Base-by-base conservation (phyloP, 1,140 invertebrate species). In the Phymorhynchus buccinoides region DNA sequence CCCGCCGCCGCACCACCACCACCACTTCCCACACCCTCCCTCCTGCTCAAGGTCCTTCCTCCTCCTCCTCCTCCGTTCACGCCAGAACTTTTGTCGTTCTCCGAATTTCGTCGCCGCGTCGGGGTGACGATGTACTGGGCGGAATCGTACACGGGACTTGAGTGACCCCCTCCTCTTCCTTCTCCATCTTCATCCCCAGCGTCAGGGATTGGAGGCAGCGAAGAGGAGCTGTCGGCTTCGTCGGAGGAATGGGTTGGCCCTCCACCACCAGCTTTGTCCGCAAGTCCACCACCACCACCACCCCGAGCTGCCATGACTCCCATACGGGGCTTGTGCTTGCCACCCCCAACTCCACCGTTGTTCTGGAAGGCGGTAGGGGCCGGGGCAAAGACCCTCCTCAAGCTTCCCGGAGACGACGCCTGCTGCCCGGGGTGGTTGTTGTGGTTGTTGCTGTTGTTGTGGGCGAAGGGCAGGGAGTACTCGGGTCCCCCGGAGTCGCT, bases 91-190 rank as follows among this genome's bases (percentile, higher is more conserved):
- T 75, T 75, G 27, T 75, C 73, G 37, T 75, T 75, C 35, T 75
- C 73, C 35, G 73, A 75, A 27, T 75, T 75, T 14, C 73, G 73
- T 39, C 73, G 35, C 18, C 73, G 14, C 4, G 73, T 75, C 18
- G 73, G 71, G 35, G 73, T 75, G 73, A 75, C 73, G 37, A 75
- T 75, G 30, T 75, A 75, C 37, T 75, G 73, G 32, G 73, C 42
- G 73, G 73, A 75, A 37, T 75, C 73, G 73, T 75, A 75, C 73
- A 75, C 73, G 16, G 73, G 73, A 22, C 73, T 75, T n/a, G n/a
- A n/a, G n/a, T n/a, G n/a, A n/a, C n/a, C n/a, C n/a, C n/a, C n/a
- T n/a, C n/a, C n/a, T n/a, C n/a, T n/a, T n/a, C n/a, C n/a, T 14
- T 62, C 56, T 27, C n/a, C 22, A 27, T 62, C 56, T 22, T 62